These are phyloP conservation scores for Parnassius orleans DNA, from an alignment of 2,888 invertebrate species.

Conservation along the genomic window DNA sequence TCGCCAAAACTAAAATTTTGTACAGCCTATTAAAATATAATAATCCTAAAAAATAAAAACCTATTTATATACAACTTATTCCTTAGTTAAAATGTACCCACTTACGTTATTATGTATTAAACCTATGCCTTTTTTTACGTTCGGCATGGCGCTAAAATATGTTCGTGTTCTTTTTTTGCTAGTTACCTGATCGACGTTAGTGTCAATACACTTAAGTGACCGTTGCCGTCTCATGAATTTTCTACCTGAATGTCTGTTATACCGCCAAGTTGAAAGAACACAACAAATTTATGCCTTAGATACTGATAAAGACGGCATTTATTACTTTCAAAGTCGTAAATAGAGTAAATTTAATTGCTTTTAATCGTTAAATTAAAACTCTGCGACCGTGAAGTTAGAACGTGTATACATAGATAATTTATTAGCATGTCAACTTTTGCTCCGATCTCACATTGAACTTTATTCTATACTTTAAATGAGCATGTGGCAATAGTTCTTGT, in stretches of 20 bases:
- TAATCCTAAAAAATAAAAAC: too few species aligned
- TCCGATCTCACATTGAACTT: slow-evolving; percentile 4
- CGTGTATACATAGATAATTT: slow-evolving; percentile 7
- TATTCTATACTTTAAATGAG: neutral
- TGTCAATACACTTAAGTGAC: slow-evolving; percentile 21
- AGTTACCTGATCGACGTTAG: slow-evolving; percentile 10
- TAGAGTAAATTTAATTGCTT: slow-evolving; percentile 23
- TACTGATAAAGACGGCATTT: slow-evolving; percentile 18
- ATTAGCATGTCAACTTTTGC: slow-evolving; percentile 18
- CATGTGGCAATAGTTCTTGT: too few species aligned
- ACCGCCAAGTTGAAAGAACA: slow-evolving; percentile 9
- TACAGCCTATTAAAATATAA: too few species aligned
- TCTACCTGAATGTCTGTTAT: slow-evolving; percentile 18
- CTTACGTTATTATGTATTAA: too few species aligned
- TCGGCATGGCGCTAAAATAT: neutral
- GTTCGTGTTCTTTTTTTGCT: neutral
- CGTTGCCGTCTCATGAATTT: slow-evolving; percentile 12
- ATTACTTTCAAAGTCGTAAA: slow-evolving; percentile 19
- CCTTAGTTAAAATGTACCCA: too few species aligned
- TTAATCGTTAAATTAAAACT: slow-evolving; percentile 18
- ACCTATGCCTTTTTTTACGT: too few species aligned
- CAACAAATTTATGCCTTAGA: slow-evolving; percentile 17
- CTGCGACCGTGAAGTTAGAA: slow-evolving; percentile 14
- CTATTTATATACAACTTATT: too few species aligned
- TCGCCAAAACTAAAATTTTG: neutral